A percentile compares a stretch with the other conserved stretches of the same genome.
These are phyloP conservation scores for Archaeoteleia sp. DNA, from an alignment of 2,888 invertebrate genomes.

Conservation along the genomic window DNA sequence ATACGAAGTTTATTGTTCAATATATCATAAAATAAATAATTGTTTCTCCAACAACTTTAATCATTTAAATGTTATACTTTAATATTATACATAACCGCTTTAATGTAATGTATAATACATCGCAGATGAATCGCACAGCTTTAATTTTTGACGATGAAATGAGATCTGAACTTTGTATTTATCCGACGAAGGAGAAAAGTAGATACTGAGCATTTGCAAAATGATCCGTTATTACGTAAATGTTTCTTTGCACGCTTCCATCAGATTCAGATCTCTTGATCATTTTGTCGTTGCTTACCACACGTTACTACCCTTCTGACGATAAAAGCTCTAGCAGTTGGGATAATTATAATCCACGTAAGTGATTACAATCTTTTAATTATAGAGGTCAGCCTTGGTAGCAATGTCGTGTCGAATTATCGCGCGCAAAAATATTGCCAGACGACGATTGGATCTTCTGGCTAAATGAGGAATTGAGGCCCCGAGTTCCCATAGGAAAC, in stretches of 20 bases:
- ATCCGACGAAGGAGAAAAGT: neutral
- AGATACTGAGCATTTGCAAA: neutral
- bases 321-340: conserved; percentile 16
- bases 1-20: too few species aligned
- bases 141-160: too few species aligned
- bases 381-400: conserved; percentile 9
- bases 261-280: conserved; percentile 17
- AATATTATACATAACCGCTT: too few species aligned
- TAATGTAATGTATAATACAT: too few species aligned
- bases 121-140: too few species aligned
- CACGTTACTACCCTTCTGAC: conserved; percentile 11
- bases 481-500: neutral
- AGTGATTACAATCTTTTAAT: conserved; percentile 24
- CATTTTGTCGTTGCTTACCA: conserved; percentile 18
- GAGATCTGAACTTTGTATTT: too few species aligned
- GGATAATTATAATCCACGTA: conserved; percentile 21
- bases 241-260: neutral
- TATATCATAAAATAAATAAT: too few species aligned
- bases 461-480: conserved; percentile 11
- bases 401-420: conserved; percentile 26
- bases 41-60: too few species aligned
- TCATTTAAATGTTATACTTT: too few species aligned
- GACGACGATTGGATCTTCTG: conserved; percentile 7
- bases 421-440: conserved; percentile 12
- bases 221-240: conserved; percentile 3